phyloP scores from a whole-genome alignment of 2,797 vertebrate species.

The Gadopsis marmoratus region DNA sequence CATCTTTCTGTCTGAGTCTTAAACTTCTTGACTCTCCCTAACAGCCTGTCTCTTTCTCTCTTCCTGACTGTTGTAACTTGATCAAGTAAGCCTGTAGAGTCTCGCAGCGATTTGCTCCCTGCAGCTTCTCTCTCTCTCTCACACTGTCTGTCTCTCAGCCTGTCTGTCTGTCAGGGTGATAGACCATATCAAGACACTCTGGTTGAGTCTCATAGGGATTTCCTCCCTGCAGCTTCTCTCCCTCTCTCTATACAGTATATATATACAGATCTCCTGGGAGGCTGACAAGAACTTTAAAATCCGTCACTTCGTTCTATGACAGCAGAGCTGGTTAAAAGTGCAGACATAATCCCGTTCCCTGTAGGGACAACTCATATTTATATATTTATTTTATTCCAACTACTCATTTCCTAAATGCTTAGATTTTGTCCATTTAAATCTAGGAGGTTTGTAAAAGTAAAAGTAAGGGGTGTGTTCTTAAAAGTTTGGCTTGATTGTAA shows the following conservation, averaged over 20 bases:
- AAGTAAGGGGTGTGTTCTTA: conserved; percentile 22
- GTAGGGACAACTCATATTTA: conserved; percentile 42
- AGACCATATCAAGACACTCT: conserved; percentile 43
- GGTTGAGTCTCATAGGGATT: conserved; percentile 58
- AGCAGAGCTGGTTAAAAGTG: conserved; percentile 48
- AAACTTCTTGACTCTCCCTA: conserved; percentile 18
- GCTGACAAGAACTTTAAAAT: conserved; percentile 63
- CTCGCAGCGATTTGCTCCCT: conserved; percentile 58
- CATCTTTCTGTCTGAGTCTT: conserved; percentile 17
- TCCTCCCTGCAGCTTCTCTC: conserved; percentile 48
- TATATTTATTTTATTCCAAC: conserved; percentile 36
- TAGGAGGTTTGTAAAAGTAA: conserved; percentile 2
- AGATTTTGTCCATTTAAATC: conserved; percentile 52
- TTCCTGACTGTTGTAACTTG: conserved; percentile 36
- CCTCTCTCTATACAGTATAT: background rate
- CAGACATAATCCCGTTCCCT: conserved; percentile 63
- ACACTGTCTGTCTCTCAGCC: conserved; percentile 37
- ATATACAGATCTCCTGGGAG: conserved; percentile 50
- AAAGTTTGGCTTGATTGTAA: conserved; percentile 46
- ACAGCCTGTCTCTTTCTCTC: conserved; percentile 28
- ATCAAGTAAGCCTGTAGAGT: conserved; percentile 39
- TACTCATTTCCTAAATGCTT: conserved; percentile 28
- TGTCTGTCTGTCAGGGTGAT: conserved; percentile 55
- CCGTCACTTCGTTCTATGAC: conserved; percentile 61
- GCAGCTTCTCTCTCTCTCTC: conserved; percentile 24